Evolutionary conservation across 2,113 vertebrate genomes (phyloP).

Genomic region (Pan troglodytes): NHGRI_mPanTro3-v2.1_pri NC_072402.2:132685501-132686000

Average conservation of each 20-base stretch:
- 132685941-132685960: conserved; percentile 68
- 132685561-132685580: neutral
- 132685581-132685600: neutral
- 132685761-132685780: neutral
- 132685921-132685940: conserved; percentile 66
- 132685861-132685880: conserved; percentile 71
- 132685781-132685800: conserved; percentile 46
- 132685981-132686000: conserved; percentile 61
- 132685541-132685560: conserved; percentile 8
- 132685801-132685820: conserved; percentile 64
- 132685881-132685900: conserved; percentile 68
- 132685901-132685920: conserved; percentile 75
- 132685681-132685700: neutral
- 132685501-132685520: neutral
- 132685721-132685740: neutral
- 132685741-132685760: neutral
- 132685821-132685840: conserved; percentile 26
- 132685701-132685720: neutral
- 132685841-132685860: conserved; percentile 61
- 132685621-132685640: neutral
- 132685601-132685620: neutral
- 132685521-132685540: neutral
- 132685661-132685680: neutral
- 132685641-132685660: neutral
- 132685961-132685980: conserved; percentile 72